Conservation (phyloP, 2,888 invertebrate species). For the Masnerella sp. region DNA sequence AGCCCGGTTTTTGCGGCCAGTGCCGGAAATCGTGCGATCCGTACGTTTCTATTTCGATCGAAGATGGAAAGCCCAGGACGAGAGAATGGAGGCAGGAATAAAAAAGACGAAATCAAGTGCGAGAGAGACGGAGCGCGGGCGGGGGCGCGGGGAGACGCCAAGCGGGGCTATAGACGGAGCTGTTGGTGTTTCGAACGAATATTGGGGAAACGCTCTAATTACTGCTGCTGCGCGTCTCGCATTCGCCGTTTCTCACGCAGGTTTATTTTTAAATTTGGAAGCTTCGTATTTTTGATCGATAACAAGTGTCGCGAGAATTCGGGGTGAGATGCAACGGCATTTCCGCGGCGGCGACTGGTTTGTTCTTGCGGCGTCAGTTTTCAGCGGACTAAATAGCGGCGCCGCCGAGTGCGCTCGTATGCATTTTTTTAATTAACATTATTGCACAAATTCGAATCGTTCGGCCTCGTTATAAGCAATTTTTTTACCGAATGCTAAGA, state of each 20-base stretch:
- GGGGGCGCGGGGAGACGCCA: slow-evolving; percentile 52
- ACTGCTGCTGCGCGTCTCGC: slow-evolving; percentile 61
- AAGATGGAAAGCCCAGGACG: slow-evolving; percentile 32
- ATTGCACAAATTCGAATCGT: slow-evolving; percentile 25
- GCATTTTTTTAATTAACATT: slow-evolving; percentile 57
- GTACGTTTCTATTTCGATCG: slow-evolving; percentile 64
- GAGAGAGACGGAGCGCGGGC: slow-evolving; percentile 52
- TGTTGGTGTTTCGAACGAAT: slow-evolving; percentile 63
- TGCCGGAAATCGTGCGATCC: slow-evolving; percentile 60
- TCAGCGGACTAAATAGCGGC: slow-evolving; percentile 14
- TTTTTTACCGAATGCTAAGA: slow-evolving; percentile 15
- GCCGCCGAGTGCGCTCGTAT: slow-evolving; percentile 19
- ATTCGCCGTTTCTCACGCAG: slow-evolving; percentile 60
- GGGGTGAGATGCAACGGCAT: slow-evolving; percentile 47
- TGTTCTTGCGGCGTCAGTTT: slow-evolving; percentile 39
- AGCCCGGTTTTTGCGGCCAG: slow-evolving; percentile 44
- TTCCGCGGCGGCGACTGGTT: slow-evolving; percentile 27
- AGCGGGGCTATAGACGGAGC: slow-evolving; percentile 60
- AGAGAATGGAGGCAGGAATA: slow-evolving; percentile 36
- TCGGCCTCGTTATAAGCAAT: neutral
- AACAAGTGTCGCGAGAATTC: slow-evolving; percentile 60
- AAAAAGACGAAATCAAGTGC: slow-evolving; percentile 65
- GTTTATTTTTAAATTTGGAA: slow-evolving; percentile 61
- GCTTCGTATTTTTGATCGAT: slow-evolving; percentile 61
- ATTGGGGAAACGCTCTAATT: slow-evolving; percentile 60